Evolutionary conservation across 2,888 invertebrate genomes (phyloP), one percentile per base, ranked within the genome.

Genomic region (Calliphora vomitoria): DNA sequence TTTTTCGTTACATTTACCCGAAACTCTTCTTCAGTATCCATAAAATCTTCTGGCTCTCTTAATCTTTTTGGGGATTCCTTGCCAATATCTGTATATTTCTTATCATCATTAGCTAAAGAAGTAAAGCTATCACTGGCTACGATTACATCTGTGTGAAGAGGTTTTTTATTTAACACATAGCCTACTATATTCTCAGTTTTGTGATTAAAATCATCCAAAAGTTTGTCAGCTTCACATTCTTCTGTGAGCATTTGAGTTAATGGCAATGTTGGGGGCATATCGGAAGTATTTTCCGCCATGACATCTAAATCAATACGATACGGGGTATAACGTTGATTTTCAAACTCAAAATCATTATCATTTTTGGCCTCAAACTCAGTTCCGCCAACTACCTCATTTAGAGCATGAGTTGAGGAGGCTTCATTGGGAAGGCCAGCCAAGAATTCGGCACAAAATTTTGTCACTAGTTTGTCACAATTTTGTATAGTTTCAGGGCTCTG

Each of bases 351-450:
- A 31, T 84, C 79, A 3, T 58, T 66, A 25, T 66, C 58, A 60
- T 71, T 74, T 15, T 69, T 75, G 15, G 15, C 0, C 8, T 25
- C 35, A 25, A 18, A 38, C 8, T 62, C 74, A 18, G 0, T 60
- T 18, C 66, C 44, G 20, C 0, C 50, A 3, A 15, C 4, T 15
- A 15, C 15, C 25, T 75, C 38, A 41, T 3, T 74, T 31, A n/a
- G 2, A 8, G 58, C 8, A 0, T 38, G 11, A 18, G 81, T 10
- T 13, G 69, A 55, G 8, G 75, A 18, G 8, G 75, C 15, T 68
- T 85, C 69, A 74, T 75, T 80, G 13, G 74, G 68, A 18, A 85
- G 13, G 15, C 79, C 72, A 72, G 78, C 84, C 15, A 85, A 85
- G 13, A 75, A 80, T 41, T 85, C 85, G 44, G 85, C 80, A 41